phyloP scores from a whole-genome alignment of 2,888 invertebrate genomes.

The Acrocyrtus sp. region DNA sequence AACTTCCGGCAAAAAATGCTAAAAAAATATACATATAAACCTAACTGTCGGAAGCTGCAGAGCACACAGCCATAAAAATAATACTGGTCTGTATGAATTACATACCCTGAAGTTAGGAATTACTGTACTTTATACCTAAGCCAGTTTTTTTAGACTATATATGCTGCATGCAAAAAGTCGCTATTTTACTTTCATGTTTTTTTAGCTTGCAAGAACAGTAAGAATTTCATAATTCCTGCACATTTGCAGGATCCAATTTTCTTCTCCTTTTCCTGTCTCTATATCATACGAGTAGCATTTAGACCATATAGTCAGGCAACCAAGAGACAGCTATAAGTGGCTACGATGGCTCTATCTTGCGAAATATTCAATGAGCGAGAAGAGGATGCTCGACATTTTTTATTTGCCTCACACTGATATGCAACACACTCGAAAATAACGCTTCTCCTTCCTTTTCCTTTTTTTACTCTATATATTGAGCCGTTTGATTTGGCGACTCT shows the following conservation, averaged over 20 bases:
- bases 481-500: too few relatives aligned
- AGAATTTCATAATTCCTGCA: background rate
- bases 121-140: too few relatives aligned
- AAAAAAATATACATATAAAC: too few relatives aligned
- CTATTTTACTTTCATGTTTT: background rate
- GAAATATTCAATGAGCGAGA: background rate
- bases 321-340: background rate
- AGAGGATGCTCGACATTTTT: background rate
- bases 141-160: background rate
- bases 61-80: constrained; percentile 9
- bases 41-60: constrained; percentile 63
- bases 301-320: background rate
- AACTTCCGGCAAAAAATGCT: constrained; percentile 64
- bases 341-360: background rate
- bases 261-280: background rate
- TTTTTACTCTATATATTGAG: background rate
- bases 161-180: background rate
- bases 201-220: background rate
- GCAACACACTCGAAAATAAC: background rate
- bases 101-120: too few relatives aligned
- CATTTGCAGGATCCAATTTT: background rate
- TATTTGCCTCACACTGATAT: background rate
- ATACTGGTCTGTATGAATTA: background rate
- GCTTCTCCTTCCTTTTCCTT: constrained; percentile 12
- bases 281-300: background rate